Evolutionary conservation across 92 coral and sea anemone genomes (phyloP).

Genomic region (Epizoanthus rinbou): DNA sequence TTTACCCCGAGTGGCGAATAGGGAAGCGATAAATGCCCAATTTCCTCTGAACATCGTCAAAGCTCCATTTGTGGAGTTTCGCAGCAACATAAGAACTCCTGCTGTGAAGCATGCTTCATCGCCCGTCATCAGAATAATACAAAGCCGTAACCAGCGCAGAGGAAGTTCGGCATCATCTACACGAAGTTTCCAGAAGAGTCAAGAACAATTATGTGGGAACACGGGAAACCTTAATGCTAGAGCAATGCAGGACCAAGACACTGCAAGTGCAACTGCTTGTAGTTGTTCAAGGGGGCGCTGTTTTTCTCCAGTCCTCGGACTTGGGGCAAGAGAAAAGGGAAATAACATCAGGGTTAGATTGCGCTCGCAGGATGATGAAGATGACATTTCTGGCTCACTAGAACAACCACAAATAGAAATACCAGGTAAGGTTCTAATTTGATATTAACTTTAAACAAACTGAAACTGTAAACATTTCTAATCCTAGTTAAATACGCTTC

Average conservation of each 20-base stretch:
- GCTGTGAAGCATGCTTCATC: constrained; percentile 41
- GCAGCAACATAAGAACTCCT: constrained; percentile 29
- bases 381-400: not conserved
- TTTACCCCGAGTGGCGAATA: constrained; percentile 64
- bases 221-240: not conserved
- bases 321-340: not conserved
- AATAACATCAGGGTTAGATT: not conserved
- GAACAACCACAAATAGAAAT: not conserved
- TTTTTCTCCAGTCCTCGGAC: not conserved
- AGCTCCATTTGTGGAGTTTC: constrained; percentile 54
- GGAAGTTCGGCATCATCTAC: constrained; percentile 67
- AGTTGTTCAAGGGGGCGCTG: not conserved
- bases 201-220: not conserved
- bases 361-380: not conserved
- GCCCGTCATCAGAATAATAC: constrained; percentile 58
- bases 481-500: too few relatives aligned
- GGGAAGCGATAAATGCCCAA: constrained; percentile 23
- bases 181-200: constrained; percentile 32
- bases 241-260: not conserved
- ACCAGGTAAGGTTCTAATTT: constrained; percentile 6
- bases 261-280: too few relatives aligned
- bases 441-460: too few relatives aligned
- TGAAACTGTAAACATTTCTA: too few relatives aligned
- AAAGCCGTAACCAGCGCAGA: constrained; percentile 63
- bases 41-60: constrained; percentile 73